phyloP scores from a whole-genome alignment of 2,797 vertebrate species.

The Lacerta agilis region DNA sequence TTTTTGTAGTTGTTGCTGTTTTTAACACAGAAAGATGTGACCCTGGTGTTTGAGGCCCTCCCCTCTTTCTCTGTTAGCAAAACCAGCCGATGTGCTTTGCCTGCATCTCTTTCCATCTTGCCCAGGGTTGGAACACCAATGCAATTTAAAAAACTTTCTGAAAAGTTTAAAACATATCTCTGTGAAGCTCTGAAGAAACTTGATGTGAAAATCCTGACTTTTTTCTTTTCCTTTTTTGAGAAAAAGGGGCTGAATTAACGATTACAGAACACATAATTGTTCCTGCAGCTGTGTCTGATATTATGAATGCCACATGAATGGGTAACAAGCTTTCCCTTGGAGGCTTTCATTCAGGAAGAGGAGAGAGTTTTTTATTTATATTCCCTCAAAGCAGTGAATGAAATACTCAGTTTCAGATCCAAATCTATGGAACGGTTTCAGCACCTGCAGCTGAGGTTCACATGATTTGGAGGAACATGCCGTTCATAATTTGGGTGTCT shows the following conservation, averaged over 20 bases:
- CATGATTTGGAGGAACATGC: not conserved
- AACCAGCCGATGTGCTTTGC: not conserved
- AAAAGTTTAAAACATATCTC: not conserved
- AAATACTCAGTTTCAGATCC: not conserved
- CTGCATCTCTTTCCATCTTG: not conserved
- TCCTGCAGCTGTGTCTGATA: constrained; percentile 27
- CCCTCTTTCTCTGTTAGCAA: not conserved
- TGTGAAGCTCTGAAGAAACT: not conserved
- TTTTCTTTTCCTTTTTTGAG: not conserved
- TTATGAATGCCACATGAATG: not conserved
- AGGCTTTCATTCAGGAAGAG: not conserved
- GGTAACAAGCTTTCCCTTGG: not conserved
- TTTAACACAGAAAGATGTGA: too few species aligned
- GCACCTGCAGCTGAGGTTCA: not conserved
- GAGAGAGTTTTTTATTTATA: not conserved
- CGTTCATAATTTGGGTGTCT: not conserved
- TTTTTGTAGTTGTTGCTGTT: too few species aligned
- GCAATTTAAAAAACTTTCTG: not conserved
- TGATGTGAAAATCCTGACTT: not conserved
- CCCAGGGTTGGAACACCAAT: not conserved
- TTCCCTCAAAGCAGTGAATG: not conserved
- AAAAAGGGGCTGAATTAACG: constrained; percentile 14
- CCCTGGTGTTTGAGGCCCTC: too few species aligned
- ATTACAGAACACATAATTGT: constrained; percentile 27
- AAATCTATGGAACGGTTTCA: not conserved